Evolutionary conservation across 2,113 vertebrate genomes (phyloP).

Genomic region (Oxygymnocypris stewartii): DNA sequence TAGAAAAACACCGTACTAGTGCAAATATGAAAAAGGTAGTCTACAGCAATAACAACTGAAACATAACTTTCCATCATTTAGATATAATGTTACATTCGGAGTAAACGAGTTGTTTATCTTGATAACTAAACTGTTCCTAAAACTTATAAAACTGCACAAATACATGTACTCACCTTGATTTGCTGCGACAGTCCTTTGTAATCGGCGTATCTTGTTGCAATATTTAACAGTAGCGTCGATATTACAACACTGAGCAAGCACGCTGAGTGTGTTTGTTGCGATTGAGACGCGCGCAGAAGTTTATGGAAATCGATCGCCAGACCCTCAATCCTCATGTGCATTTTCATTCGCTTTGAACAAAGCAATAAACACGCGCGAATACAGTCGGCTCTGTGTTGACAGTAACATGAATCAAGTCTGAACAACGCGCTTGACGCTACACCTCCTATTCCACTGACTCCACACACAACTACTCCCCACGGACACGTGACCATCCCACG

Average conservation of each 20-base stretch:
- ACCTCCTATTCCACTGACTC: conserved; percentile 42
- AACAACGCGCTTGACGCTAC: conserved; percentile 33
- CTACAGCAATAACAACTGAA: neutral
- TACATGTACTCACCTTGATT: neutral
- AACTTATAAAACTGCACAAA: neutral
- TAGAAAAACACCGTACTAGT: neutral
- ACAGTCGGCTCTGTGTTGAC: conserved; percentile 2
- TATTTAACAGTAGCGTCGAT: neutral
- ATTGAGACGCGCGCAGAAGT: conserved; percentile 20
- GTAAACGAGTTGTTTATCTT: neutral
- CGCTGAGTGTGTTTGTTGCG: neutral
- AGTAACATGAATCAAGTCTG: conserved; percentile 28
- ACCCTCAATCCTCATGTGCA: neutral
- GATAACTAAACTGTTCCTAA: neutral
- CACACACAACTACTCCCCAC: conserved; percentile 55
- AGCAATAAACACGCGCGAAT: neutral
- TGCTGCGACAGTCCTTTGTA: neutral
- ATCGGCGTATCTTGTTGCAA: neutral
- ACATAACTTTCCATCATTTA: neutral
- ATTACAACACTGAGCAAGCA: neutral
- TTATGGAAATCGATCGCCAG: neutral
- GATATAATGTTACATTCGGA: too few relatives aligned
- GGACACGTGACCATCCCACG: conserved; percentile 63
- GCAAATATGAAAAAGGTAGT: neutral
- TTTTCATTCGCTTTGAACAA: neutral